Conservation (phyloP, 2,888 invertebrate genomes). For the Tipula helvola region DNA sequence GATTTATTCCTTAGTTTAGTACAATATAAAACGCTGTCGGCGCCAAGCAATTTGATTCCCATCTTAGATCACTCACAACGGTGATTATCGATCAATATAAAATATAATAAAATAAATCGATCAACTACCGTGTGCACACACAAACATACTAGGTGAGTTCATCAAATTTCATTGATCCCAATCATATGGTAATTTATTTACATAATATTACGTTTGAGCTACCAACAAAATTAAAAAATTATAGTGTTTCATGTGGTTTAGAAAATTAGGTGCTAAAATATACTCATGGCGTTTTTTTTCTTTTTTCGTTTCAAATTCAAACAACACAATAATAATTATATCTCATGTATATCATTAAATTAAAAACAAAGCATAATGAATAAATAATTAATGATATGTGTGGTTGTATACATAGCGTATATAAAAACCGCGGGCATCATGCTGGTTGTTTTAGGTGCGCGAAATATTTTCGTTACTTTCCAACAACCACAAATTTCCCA, state of each 20-base stretch:
- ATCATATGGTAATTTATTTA: not conserved
- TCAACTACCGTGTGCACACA: not conserved
- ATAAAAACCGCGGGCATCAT: not conserved
- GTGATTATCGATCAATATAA: not conserved
- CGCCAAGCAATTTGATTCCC: too few relatives aligned
- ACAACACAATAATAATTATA: not conserved
- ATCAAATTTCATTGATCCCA: not conserved
- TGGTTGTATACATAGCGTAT: not conserved
- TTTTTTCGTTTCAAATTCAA: not conserved
- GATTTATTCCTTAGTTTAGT: too few relatives aligned
- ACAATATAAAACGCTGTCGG: too few relatives aligned
- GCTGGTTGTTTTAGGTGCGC: not conserved
- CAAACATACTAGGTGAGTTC: not conserved
- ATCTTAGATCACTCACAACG: not conserved
- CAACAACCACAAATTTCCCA: not conserved
- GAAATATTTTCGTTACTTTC: not conserved
- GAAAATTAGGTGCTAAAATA: not conserved
- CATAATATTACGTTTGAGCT: not conserved
- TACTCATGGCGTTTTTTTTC: not conserved
- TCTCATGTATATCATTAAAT: not conserved
- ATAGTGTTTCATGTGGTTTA: not conserved
- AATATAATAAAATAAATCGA: not conserved
- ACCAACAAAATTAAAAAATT: not conserved
- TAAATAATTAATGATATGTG: not conserved
- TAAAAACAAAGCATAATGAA: not conserved